These are phyloP conservation scores for Mythimna ferrago DNA, from an alignment of 2,888 invertebrate species.

Conservation along the genomic window DNA sequence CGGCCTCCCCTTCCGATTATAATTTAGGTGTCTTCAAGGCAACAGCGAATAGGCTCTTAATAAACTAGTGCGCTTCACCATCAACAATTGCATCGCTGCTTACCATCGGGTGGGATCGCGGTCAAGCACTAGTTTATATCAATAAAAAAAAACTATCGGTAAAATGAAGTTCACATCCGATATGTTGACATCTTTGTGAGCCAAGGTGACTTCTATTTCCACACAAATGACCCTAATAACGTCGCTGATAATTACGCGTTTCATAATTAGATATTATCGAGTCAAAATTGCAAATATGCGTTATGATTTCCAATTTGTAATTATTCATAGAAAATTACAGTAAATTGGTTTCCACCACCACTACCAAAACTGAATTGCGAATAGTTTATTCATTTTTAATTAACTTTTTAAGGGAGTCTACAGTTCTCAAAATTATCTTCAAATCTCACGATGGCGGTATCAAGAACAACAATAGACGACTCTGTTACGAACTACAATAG, in stretches of 20 bases:
- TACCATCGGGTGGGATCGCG: too few species aligned
- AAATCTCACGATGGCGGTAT: conserved; percentile 55
- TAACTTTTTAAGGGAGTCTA: conserved; percentile 54
- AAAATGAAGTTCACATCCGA: too few species aligned
- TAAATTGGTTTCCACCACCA: neutral
- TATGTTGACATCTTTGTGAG: too few species aligned
- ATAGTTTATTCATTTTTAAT: neutral
- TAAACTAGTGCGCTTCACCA: too few species aligned
- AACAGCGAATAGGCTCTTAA: too few species aligned
- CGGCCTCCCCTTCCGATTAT: too few species aligned
- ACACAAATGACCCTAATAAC: neutral
- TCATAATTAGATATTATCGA: neutral
- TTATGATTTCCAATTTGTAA: neutral
- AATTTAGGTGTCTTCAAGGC: too few species aligned
- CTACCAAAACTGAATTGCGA: neutral
- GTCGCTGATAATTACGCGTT: neutral
- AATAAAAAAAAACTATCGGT: too few species aligned
- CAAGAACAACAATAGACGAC: conserved; percentile 46
- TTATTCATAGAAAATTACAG: neutral
- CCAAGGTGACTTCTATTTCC: too few species aligned
- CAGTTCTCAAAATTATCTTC: conserved; percentile 62
- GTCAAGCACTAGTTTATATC: too few species aligned
- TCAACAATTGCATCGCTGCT: too few species aligned
- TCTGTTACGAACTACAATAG: conserved; percentile 7
- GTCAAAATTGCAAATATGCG: neutral